Base-by-base conservation (phyloP, 2,113 vertebrate genomes). In the Crocuta crocuta region DNA sequence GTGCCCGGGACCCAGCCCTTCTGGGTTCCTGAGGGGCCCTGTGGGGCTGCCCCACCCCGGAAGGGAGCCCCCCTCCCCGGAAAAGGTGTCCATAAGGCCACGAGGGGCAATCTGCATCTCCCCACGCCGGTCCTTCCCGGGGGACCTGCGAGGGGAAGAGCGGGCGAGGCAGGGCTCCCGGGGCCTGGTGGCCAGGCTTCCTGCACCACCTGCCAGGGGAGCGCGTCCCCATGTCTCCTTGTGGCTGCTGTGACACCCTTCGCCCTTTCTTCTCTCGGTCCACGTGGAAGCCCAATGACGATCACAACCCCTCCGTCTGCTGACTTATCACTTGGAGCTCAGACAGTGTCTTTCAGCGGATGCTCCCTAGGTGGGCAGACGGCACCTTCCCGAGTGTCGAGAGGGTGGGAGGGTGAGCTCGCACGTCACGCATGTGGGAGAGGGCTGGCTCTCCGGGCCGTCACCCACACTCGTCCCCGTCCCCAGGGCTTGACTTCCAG, bases 361-460 rank as follows among this genome's bases (percentile, higher is more conserved):
- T 0, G 8, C 33, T 26, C 21, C 16, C 48, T 1, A 21, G 7
- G 33, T 11, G 21, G 15, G 65, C 8, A 33, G 26, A 11, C 0
- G 9, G 61, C 7, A 5, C 65, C 55, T 2, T 11, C 33, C 61
- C n/a, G 4, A 31, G 39, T 1, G 8, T 19, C 5, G 0, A 4
- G 2, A 9, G 61, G 68, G 39, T 21, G 16, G 19, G 50, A 15
- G 50, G 15, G 48, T 19, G 53, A 5, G 26, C 63, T 24, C 58
- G 6, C 28, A 10, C 73, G 19, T 19, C 28, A 10, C 61, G 26
- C 12, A 0, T 4, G 5, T 10, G 31, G 17, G 26, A 9, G 16
- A 31, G 24, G 6, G 13, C 58, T 26, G 55, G 48, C 50, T 45
- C n/a, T 26, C 43, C 13, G n/a, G 15, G 19, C 11, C 7, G 43